Evolutionary conservation across 2,113 vertebrate genomes (phyloP).

Genomic region (Colossoma macropomum): DNA sequence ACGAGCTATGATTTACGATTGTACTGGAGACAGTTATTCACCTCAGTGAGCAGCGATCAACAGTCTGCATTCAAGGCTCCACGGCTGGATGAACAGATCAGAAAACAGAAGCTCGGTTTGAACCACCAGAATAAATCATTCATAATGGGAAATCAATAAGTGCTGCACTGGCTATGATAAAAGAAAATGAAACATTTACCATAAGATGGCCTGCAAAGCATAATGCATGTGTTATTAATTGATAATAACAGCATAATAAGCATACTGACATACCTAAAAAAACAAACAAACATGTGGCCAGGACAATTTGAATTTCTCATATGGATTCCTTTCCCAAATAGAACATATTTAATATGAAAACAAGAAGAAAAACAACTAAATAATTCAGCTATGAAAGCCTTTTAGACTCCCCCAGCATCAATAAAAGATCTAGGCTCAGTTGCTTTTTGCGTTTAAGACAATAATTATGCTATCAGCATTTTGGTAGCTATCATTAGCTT

Average conservation of each 20-base stretch:
- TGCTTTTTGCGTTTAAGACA: too few relatives aligned
- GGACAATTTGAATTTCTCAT: background rate
- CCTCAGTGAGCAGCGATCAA: constrained; percentile 33
- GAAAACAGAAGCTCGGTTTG: constrained; percentile 16
- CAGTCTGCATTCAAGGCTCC: constrained; percentile 33
- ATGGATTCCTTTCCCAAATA: background rate
- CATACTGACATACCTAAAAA: background rate
- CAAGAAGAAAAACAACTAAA: background rate
- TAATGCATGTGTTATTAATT: background rate
- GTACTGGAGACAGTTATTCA: constrained; percentile 41
- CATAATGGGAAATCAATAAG: constrained; percentile 46
- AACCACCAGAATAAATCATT: constrained; percentile 34
- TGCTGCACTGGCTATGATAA: background rate
- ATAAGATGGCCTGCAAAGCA: background rate
- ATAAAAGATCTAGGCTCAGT: too few relatives aligned
- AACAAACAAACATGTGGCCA: background rate
- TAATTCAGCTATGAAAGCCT: too few relatives aligned
- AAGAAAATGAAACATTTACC: background rate
- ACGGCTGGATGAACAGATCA: constrained; percentile 30
- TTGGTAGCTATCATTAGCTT: too few relatives aligned
- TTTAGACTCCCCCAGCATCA: too few relatives aligned
- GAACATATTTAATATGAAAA: background rate
- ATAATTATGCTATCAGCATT: too few relatives aligned
- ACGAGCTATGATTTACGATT: constrained; percentile 40
- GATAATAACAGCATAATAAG: background rate